These are phyloP conservation scores for Pseudomyrmex flavicornis DNA, from an alignment of 1,140 invertebrate genomes.

Conservation along the genomic window DNA sequence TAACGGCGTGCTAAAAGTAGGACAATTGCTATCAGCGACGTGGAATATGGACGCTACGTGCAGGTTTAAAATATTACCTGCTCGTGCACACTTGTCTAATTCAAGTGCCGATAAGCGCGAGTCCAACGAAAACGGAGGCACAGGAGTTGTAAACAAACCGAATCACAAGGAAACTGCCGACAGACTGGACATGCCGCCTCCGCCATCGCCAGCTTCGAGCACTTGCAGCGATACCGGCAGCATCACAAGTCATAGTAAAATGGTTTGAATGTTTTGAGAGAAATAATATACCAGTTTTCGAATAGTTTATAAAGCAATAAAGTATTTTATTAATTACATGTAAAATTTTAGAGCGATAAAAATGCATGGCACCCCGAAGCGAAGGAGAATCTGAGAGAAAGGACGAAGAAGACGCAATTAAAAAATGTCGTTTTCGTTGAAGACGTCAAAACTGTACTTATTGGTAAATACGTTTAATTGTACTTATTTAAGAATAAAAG, in stretches of 20 bases:
- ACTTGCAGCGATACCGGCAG: conserved; percentile 97
- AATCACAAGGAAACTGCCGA: conserved; percentile 94
- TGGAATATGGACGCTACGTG: conserved; percentile 98
- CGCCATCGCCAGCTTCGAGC: conserved; percentile 98
- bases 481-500: no score
- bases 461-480: conserved; percentile 86
- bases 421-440: conserved; percentile 99
- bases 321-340: background rate
- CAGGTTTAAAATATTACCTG: conserved; percentile 94
- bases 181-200: conserved; percentile 97
- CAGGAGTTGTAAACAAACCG: conserved; percentile 82
- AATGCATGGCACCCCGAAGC: conserved; percentile 89
- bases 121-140: conserved; percentile 77
- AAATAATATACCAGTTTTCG: conserved; percentile 3
- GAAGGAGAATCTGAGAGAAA: conserved; percentile 89
- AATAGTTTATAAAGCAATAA: conserved; percentile 20
- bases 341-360: conserved; percentile 89
- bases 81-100: conserved; percentile 87
- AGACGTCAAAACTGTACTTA: conserved; percentile 97
- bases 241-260: conserved; percentile 90
- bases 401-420: conserved; percentile 93
- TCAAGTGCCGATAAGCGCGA: conserved; percentile 78
- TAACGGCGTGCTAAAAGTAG: conserved; percentile 97
- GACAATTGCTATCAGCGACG: conserved; percentile 96
- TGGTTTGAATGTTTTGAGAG: conserved; percentile 20